Evolutionary conservation across 2,888 invertebrate species (phyloP), one percentile per base, ranked within the genome.

Genomic region (Heteropelma amictum): DNA sequence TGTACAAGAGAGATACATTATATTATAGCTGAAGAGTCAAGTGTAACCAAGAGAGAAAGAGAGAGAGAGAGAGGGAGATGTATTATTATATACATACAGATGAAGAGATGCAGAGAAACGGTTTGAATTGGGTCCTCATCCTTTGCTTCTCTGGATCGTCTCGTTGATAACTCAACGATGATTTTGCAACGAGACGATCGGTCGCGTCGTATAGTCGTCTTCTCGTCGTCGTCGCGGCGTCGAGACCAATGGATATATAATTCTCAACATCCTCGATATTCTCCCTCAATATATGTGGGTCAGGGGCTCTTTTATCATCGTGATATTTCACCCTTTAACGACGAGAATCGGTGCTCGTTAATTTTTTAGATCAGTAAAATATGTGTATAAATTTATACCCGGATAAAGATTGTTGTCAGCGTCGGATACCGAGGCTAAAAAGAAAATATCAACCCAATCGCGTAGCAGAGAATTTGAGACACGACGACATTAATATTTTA

Each of bases 161-260:
- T 70, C 69, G 61, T 38, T 61, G 69, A 70, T 70, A 70, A 70
- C 61, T 40, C 53, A 45, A 35, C 61, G 69, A 70, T 70, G 61
- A 70, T 61, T 45, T 45, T 70, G 61, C 69, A 70, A 40, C 53
- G 61, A 51, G 69, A 70, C 69, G 61, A 70, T 61, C 69, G 45
- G 45, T 33, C 47, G 69, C 69, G 61, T 53, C 69, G 61, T 47
- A 47, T 61, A 53, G 45, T 54, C n/a, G n/a, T n/a, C 69, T 40
- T 61, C 61, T 60, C 68, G 68, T 61, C 61, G 60, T 70, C 69
- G 54, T 70, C 53, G 61, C 53, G 61, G 53, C 61, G 45, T n/a
- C n/a, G n/a, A 68, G 60, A 45, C 33, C 35, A 45, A 56, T 23
- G 21, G 33, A 58, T 35, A 47, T 69, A 61, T 67, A 17, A 53